These are phyloP conservation scores for Mus minutoides DNA, from an alignment of 2,797 vertebrate species.

Conservation along the genomic window DNA sequence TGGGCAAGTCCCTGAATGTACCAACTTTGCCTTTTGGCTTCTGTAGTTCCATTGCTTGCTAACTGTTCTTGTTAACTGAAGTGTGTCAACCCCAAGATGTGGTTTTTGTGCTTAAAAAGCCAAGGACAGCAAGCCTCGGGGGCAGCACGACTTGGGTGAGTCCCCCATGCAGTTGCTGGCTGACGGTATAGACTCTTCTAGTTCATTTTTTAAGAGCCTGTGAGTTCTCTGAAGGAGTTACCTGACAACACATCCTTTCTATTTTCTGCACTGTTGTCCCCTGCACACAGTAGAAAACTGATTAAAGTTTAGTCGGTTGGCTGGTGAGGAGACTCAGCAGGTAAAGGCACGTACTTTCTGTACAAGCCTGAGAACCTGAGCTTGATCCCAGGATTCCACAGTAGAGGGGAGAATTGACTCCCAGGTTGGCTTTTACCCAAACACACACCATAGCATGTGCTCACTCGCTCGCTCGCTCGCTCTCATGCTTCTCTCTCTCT, in stretches of 20 bases:
- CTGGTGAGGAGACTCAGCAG: background rate
- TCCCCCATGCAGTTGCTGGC: background rate
- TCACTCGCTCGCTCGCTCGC: background rate
- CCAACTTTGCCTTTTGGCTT: background rate
- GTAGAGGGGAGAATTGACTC: background rate
- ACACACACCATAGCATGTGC: background rate
- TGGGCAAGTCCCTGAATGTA: background rate
- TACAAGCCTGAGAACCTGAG: background rate
- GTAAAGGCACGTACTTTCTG: background rate
- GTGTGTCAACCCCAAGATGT: background rate
- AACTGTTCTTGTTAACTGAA: constrained; percentile 1
- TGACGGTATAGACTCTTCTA: background rate
- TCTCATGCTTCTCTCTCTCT: background rate
- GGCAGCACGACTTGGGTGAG: background rate
- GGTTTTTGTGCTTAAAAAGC: background rate
- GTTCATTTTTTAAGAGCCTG: background rate
- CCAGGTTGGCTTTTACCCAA: background rate
- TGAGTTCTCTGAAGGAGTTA: background rate
- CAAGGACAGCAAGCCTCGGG: background rate
- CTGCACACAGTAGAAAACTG: background rate
- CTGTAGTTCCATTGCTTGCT: background rate
- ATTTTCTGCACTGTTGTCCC: background rate
- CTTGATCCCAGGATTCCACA: background rate
- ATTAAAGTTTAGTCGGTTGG: background rate
- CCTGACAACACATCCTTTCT: background rate